phyloP scores from a whole-genome alignment of 2,888 invertebrate species.

The Flexamia atlantica region DNA sequence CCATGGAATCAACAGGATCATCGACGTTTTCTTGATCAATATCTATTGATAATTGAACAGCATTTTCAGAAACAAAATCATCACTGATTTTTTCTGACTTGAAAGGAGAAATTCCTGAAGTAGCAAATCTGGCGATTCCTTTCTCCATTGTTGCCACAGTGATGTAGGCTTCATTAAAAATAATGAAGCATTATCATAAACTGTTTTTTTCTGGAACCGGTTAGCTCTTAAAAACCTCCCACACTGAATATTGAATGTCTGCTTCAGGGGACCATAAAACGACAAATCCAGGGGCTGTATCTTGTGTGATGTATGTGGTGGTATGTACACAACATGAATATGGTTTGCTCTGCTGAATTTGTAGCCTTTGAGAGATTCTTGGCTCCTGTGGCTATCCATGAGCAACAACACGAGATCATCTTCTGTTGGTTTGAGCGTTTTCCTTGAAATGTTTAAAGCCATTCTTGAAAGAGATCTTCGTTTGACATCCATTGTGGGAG shows the following conservation, averaged over 20 bases:
- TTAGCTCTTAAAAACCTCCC: conserved; percentile 64
- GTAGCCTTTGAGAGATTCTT: conserved; percentile 69
- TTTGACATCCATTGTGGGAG: conserved; percentile 72
- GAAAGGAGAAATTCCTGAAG: conserved; percentile 62
- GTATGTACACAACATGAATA: conserved; percentile 70
- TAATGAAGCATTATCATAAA: conserved; percentile 61
- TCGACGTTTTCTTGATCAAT: background rate
- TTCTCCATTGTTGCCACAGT: conserved; percentile 61
- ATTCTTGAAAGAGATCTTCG: conserved; percentile 66
- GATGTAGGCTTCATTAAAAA: conserved; percentile 64
- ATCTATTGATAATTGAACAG: background rate
- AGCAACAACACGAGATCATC: conserved; percentile 72
- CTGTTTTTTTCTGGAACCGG: conserved; percentile 38
- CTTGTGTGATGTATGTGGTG: conserved; percentile 71
- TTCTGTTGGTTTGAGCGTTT: conserved; percentile 71
- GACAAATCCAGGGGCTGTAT: conserved; percentile 70
- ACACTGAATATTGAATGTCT: conserved; percentile 70
- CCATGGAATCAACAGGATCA: background rate
- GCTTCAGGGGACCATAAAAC: conserved; percentile 71
- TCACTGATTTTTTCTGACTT: conserved; percentile 61
- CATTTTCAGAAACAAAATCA: conserved; percentile 51
- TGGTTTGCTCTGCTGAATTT: conserved; percentile 68
- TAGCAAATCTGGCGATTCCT: conserved; percentile 60
- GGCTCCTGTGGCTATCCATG: conserved; percentile 71
- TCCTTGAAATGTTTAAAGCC: conserved; percentile 70